Evolutionary conservation across 2,797 vertebrate genomes (phyloP), one percentile per base, ranked within the genome.

Genomic region (Smutsia temminckii): DNA sequence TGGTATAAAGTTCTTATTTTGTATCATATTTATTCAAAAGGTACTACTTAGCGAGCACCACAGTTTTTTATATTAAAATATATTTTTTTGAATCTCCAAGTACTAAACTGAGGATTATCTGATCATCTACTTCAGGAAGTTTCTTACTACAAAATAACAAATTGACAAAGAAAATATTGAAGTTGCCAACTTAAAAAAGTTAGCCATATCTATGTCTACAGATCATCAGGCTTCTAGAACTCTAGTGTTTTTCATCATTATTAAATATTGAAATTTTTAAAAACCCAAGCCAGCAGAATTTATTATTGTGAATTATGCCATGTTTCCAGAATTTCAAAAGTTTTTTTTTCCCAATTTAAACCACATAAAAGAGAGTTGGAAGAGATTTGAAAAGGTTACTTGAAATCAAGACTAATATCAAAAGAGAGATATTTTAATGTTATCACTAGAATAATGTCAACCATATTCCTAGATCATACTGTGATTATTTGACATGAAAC

Each of bases 371-470:
- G 77, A 92, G 46, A 86, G 17, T 59, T 95, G 49, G 46, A 85
- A 94, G 77, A 90, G n/a, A 68, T 69, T 72, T 92, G 37, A 90
- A 88, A 37, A 95, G 40, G 29, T 80, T 66, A 83, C 53, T 40
- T 85, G 29, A 1, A 85, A 74, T 89, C n/a, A 85, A 89, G 34
- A 87, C 49, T 23, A 21, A 9, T 23, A 69, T 80, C 49, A 8
- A 77, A 2, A 68, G 32, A 96, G n/a, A 87, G 2, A 61, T 37
- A 51, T 40, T 66, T 96, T 83, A 86, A 79, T 16, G 11, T 91
- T 80, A 49, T 68, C 63, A 55, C 72, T 59, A 69, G 23, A 71
- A 91, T 74, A 75, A 89, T 94, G 71, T 96, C 78, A 91, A 77
- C 81, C 86, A 29, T 55, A 11, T 77, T 92, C 46, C 46, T 92